Evolutionary conservation across 2,888 invertebrate species (phyloP), one percentile per base, ranked within the genome.

Genomic region (Hypolimnas misippus): DNA sequence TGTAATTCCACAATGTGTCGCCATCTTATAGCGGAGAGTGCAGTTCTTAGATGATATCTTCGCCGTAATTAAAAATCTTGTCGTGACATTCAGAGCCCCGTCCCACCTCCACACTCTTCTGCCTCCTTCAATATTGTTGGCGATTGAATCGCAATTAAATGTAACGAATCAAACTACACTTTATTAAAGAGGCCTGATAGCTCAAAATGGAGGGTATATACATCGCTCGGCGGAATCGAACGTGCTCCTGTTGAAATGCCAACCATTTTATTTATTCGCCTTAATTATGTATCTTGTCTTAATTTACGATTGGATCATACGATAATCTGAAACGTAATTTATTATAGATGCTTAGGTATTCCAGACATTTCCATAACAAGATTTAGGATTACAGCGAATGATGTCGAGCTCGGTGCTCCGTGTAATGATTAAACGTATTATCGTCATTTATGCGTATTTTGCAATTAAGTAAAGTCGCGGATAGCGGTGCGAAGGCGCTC

Each of bases 231-330:
- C 79, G 80, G 86, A 88, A 89, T 88, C 87, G 88, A 89, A 90
- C 90, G 90, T 89, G 90, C 89, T 90, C 87, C 90, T 87, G 89
- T 89, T 85, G 89, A 91, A 91, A 92, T 91, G 92, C 91, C 92
- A 92, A 89, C 90, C 90, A 89, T 92, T 91, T 92, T 92, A 91
- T 92, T 92, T 91, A 91, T 92, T 92, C 87, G 79, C 91, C 90
- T 92, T 92, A 92, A 92, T 92, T 92, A 92, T 92, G 92, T 92
- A 92, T 92, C 92, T 92, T 92, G 92, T 92, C 92, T 92, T 92
- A 91, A 92, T 92, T 92, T 92, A 92, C 92, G 92, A 92, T 92
- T 92, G 90, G 88, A 92, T 92, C 92, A 92, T 91, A 91, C 85
- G 92, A 92, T 92, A 92, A 92, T 91, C 91, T 86, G 87, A 79